Evolutionary conservation across 2,797 vertebrate genomes (phyloP).

Genomic region (Antrozous pallidus): DNA sequence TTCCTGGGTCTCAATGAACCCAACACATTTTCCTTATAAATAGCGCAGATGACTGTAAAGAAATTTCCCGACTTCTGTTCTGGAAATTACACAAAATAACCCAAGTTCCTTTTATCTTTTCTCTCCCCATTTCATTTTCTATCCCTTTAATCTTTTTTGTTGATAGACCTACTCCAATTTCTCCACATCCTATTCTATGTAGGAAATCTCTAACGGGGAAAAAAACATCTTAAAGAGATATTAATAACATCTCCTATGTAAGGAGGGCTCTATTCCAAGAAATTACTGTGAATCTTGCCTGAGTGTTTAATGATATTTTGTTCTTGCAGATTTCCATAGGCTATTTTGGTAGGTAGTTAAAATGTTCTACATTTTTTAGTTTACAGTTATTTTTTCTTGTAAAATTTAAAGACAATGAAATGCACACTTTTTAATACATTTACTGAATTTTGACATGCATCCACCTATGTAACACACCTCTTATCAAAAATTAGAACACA

Average conservation of each 20-base stretch:
- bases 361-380: background rate
- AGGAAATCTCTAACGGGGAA: constrained; percentile 15
- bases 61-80: constrained; percentile 54
- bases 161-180: constrained; percentile 45
- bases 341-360: background rate
- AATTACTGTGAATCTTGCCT: constrained; percentile 10
- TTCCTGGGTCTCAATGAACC: background rate
- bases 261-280: background rate
- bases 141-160: constrained; percentile 69
- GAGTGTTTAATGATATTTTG: background rate
- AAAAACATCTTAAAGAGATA: background rate
- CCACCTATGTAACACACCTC: background rate
- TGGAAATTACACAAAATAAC: constrained; percentile 69
- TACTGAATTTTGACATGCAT: background rate
- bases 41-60: constrained; percentile 20
- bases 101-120: constrained; percentile 70
- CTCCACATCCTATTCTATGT: background rate
- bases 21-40: constrained; percentile 29
- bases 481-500: background rate
- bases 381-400: background rate
- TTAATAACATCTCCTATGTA: background rate
- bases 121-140: constrained; percentile 47
- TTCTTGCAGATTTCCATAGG: background rate
- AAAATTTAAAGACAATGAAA: constrained; percentile 6
- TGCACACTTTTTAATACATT: background rate